Percentiles rank a stretch among this genome's conserved stretches.
Conservation (phyloP, 2,797 vertebrate species). For the Acipenser transmontanus region DNA sequence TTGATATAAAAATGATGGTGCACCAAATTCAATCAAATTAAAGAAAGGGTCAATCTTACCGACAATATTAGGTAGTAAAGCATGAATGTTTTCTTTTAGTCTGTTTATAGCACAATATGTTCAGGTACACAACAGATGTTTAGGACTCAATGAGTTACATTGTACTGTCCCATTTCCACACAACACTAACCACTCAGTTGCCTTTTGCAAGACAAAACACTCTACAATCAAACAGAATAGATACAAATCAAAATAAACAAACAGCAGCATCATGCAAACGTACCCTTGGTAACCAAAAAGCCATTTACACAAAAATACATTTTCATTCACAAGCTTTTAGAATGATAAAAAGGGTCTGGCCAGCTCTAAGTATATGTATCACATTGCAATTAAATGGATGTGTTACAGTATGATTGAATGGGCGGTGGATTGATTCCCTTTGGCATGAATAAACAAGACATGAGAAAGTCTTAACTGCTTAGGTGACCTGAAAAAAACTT, state of each 20-base stretch:
- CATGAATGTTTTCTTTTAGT: no score
- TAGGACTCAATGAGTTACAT: no score
- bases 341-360: constrained; percentile 41
- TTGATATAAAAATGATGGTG: no score
- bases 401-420: constrained; percentile 4
- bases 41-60: no score
- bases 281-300: constrained; percentile 59
- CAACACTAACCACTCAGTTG: constrained; percentile 57
- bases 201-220: constrained; percentile 48
- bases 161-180: constrained; percentile 40
- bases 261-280: constrained; percentile 69
- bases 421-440: background rate
- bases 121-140: no score
- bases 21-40: no score
- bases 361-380: constrained; percentile 29
- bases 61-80: no score
- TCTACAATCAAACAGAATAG: constrained; percentile 52
- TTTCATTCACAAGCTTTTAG: constrained; percentile 55
- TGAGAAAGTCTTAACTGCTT: no score
- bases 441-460: constrained; percentile 1
- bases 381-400: constrained; percentile 23
- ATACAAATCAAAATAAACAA: constrained; percentile 40
- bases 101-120: no score
- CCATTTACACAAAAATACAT: constrained; percentile 48
- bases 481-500: constrained; percentile 26